A percentile compares a stretch with the other conserved stretches of the same genome.
phyloP scores from a whole-genome alignment of 2,113 vertebrate genomes.

The Ameiurus melas region DNA sequence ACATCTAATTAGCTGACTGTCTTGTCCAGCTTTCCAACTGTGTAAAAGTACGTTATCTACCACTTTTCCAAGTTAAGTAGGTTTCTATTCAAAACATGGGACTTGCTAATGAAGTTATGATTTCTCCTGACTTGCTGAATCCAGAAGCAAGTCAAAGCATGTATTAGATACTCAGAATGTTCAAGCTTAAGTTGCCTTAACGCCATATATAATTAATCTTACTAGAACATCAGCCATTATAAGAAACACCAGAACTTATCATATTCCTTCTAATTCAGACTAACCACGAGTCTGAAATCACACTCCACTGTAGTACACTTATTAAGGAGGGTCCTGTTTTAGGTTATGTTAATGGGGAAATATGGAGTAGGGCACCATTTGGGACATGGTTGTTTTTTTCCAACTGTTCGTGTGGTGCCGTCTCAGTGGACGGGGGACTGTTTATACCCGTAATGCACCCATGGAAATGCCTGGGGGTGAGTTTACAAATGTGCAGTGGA shows the following conservation, averaged over 20 bases:
- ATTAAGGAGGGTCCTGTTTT: not conserved
- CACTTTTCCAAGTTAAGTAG: not conserved
- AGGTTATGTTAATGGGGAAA: not conserved
- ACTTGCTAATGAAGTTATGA: not conserved
- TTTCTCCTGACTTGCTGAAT: not conserved
- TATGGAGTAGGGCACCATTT: not conserved
- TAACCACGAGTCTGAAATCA: not conserved
- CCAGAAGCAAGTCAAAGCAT: not conserved
- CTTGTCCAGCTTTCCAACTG: not conserved
- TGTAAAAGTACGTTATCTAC: not conserved
- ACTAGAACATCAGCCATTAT: not conserved
- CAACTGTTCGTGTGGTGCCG: not conserved
- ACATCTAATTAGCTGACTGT: not conserved
- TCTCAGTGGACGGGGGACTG: not conserved
- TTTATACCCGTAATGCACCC: not conserved
- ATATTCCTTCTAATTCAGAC: not conserved
- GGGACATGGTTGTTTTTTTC: not conserved
- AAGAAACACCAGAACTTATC: not conserved
- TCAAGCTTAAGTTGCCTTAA: not conserved
- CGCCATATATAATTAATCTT: not conserved
- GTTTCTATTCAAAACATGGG: not conserved
- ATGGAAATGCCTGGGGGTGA: not conserved
- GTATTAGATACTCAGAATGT: not conserved
- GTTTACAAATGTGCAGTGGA: not conserved
- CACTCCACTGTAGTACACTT: not conserved